Base-by-base conservation (phyloP, 2,113 vertebrate genomes). In the Neodon shergylaensis region DNA sequence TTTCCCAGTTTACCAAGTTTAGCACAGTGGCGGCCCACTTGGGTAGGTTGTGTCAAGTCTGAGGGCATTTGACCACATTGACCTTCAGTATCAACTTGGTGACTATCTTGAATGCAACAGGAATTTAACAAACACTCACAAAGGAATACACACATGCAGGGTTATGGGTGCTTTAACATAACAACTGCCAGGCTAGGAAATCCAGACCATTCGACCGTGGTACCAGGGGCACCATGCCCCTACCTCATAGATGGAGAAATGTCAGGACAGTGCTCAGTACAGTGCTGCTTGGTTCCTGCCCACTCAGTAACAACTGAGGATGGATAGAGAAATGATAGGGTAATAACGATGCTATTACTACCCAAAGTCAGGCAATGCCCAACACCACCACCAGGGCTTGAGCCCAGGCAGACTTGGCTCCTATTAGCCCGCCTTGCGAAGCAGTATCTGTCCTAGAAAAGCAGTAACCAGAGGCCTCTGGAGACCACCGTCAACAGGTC, bases 231-330 rank as follows among this genome's bases (percentile, higher is more conserved):
- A 7, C 5, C 19, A 65, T 1, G 12, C 1, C 16, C 22, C 76
- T 44, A n/a, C 36, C 2, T 3, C 44, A 26, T 21, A 24, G 28
- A 14, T 0, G 26, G 68, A 21, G 68, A 91, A 74, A 31, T 3
- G 31, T 33, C 3, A 5, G 1, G 12, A 47, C n/a, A 31, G 42
- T 19, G 31, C 24, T 44, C 8, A 44, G 74, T 5, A 10, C 36
- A 22, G 47, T 0, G 4, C 13, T 33, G 22, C 16, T 24, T 13
- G 85, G 7, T 36, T 17, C 11, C 0, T n/a, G 7, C 2, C 0
- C 2, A 11, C 16, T 95, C 88, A 39, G 4, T 1, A 16, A 94
- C 13, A 19, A 63, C 11, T 21, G 42, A 44, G 10, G 47, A 21
- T 85, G 63, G 42, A 24, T 44, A 66, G 7, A 49, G 66, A 3